A percentile compares a stretch with the other conserved stretches of the same genome.
Evolutionary conservation across 35 echinoderm and acorn worm species (phyloP).

Genomic region (Anneissia japonica): DNA sequence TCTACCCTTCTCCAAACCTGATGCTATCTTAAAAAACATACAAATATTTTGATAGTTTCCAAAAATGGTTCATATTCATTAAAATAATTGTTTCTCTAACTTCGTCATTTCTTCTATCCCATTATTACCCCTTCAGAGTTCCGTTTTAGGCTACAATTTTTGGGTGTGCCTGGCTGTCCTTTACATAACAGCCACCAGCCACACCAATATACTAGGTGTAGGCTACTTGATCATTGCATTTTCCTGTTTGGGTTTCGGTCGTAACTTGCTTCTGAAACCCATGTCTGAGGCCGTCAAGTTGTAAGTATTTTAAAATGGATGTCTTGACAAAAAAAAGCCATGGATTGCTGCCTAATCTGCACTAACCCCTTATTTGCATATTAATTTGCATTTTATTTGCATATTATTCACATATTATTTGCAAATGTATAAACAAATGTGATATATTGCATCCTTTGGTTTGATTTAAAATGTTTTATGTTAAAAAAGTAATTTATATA

Average conservation of each 20-base stretch:
- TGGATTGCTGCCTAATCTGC: background rate
- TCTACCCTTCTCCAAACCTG: too few species aligned
- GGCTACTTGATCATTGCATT: constrained; percentile 86
- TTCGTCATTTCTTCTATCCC: background rate
- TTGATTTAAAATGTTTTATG: too few species aligned
- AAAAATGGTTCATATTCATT: too few species aligned
- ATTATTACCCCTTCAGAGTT: constrained; percentile 8
- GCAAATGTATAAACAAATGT: too few species aligned
- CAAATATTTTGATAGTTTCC: too few species aligned
- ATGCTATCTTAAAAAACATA: too few species aligned
- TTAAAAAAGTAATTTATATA: too few species aligned
- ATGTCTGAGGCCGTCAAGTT: constrained; percentile 45
- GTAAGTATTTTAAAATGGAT: constrained; percentile 17
- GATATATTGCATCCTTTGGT: too few species aligned
- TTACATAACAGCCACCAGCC: constrained; percentile 74
- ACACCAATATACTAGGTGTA: constrained; percentile 78
- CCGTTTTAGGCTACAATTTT: constrained; percentile 69
- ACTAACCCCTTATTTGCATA: background rate
- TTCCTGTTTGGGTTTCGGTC: constrained; percentile 82
- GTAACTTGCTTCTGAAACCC: constrained; percentile 74
- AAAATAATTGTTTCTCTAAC: too few species aligned
- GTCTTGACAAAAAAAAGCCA: background rate
- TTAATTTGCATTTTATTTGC: background rate
- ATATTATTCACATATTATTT: too few species aligned
- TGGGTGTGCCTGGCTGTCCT: constrained; percentile 78